Base-by-base conservation (phyloP, 2,113 vertebrate genomes). In the Solenodon paradoxus region DNA sequence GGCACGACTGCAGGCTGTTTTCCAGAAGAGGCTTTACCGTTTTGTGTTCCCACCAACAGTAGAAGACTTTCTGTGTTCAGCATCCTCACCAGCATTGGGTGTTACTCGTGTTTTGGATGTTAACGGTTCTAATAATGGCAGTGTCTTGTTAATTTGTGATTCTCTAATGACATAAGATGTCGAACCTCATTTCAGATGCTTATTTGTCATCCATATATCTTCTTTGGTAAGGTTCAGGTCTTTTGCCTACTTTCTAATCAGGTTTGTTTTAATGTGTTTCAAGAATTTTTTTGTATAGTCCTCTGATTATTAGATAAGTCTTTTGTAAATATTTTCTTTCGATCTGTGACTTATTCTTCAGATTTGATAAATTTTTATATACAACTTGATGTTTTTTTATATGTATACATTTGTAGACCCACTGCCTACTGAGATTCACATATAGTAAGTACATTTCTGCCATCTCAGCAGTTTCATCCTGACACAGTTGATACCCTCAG, bases 341-440 rank as follows among this genome's bases (percentile, higher is more conserved):
- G 35, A 32, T 53, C n/a, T 85, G 26, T 85, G 26, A 19, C 40
- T 69, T 71, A 45, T 78, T 72, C 9, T 80, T 92, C 10, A 78
- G 75, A 30, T 92, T 64, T 47, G 57, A 40, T 72, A n/a, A 75
- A 79, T 90, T 90, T 80, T 81, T 95, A 38, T 89, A n/a, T 72
- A 71, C 38, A 84, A n/a, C 5, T 69, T 69, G n/a, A 79, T 53
- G n/a, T 20, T 13, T 88, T 91, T 59, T 87, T 30, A 38, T n/a
- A 17, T 78, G 13, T 42, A 32, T 72, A 7, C 20, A 61, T 30
- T 42, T 66, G 9, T 55, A 19, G 69, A 77, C 61, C 19, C 11
- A 51, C 51, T 22, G n/a, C 47, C 64, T 61, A 6, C 12, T 6
- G 26, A 66, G 24, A n/a, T 10, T 64, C 42, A 77, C 49, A 24